Evolutionary conservation across 2,888 invertebrate species (phyloP), one percentile per base, ranked within the genome.

Genomic region (Neoascia interrupta): DNA sequence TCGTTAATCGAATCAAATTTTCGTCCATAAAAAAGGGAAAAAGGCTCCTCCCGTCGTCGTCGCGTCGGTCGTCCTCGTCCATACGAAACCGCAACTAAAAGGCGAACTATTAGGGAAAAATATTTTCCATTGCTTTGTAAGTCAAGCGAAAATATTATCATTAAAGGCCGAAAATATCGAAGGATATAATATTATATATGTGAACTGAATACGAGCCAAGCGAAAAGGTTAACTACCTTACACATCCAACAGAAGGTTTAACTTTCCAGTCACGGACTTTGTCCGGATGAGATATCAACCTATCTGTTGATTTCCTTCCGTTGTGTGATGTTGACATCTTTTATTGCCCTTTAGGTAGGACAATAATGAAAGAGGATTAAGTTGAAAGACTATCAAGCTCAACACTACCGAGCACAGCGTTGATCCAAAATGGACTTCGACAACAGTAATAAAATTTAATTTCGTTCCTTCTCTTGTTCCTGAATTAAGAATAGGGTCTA

Each of bases 231-330:
- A n/a, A n/a, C n/a, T n/a, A n/a, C n/a, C n/a, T n/a, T 53, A 28
- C 23, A 3, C 11, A 43, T 18, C 58, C 39, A 47, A 13, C 39
- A 28, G 6, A n/a, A 54, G 23, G 43, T 79, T 61, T 26, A 5
- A 54, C 41, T 72, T 72, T 54, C 76, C 47, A 66, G 72, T 66
- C 76, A 79, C 76, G n/a, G 76, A 79, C 66, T 72, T 66, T 36
- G 15, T 31, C 43, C 72, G 54, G 45, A 72, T 64, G 56, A 56
- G 63, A 63, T 51, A 76, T 64, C 58, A 76, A 64, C 45, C 72
- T 66, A 72, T 64, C 76, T 72, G 64, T 76, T 72, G 72, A 72
- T 72, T 58, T 72, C 36, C 21, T 72, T 72, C 53, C 54, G 53
- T 36, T 64, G 58, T 56, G 10, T 63, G 36, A 66, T 72, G 72